A percentile compares a stretch with the other conserved stretches of the same genome.
Conservation (phyloP, 2,113 vertebrate species). For the Rostratula benghalensis region DNA sequence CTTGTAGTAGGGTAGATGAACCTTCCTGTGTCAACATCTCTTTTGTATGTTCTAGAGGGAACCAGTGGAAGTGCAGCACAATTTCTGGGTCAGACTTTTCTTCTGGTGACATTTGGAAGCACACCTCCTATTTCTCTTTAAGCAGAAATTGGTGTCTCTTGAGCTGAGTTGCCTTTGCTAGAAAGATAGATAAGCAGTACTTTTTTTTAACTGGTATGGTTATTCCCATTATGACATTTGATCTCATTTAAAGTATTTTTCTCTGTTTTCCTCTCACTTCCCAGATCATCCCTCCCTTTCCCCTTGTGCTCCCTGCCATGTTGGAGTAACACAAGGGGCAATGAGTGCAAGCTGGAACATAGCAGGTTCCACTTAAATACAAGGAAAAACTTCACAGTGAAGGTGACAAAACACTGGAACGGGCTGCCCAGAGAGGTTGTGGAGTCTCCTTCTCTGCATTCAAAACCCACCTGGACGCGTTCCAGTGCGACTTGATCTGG, state of each 20-base stretch:
- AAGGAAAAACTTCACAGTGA: too few species aligned
- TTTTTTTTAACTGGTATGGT: not conserved
- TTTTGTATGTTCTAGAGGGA: not conserved
- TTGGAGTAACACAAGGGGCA: not conserved
- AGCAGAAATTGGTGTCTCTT: not conserved
- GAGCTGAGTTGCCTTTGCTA: not conserved
- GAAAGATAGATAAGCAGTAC: not conserved
- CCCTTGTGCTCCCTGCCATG: not conserved
- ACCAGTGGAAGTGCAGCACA: not conserved
- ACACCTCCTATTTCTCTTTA: not conserved
- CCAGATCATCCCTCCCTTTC: not conserved
- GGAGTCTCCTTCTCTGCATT: too few species aligned
- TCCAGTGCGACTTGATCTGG: too few species aligned
- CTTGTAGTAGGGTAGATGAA: not conserved
- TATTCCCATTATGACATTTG: not conserved
- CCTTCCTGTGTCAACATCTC: not conserved
- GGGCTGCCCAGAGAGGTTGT: too few species aligned
- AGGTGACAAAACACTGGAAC: too few species aligned
- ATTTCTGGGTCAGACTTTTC: not conserved
- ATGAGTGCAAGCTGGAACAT: too few species aligned
- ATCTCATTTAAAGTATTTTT: not conserved
- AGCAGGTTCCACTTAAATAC: too few species aligned
- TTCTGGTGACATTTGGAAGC: not conserved
- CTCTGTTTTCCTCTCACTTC: not conserved
- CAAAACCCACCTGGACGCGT: too few species aligned